phyloP scores from a whole-genome alignment of 2,888 invertebrate species.

The Eutolmus rufibarbis region DNA sequence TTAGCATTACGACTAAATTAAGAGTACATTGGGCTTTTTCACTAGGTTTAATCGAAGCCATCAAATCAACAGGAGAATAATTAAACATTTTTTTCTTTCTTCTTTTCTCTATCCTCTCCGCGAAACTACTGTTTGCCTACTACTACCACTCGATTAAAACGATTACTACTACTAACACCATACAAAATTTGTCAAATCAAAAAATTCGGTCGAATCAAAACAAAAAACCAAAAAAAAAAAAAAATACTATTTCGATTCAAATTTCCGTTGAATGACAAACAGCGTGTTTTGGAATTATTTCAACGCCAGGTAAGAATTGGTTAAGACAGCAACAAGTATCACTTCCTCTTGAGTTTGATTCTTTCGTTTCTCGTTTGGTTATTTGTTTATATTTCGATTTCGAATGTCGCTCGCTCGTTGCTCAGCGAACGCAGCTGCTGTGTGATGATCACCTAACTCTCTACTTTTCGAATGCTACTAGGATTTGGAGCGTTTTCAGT shows the following conservation, averaged over 20 bases:
- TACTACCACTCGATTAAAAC: slow-evolving; percentile 47
- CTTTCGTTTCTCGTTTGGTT: neutral
- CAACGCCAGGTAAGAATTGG: slow-evolving; percentile 91
- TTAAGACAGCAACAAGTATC: slow-evolving; percentile 50
- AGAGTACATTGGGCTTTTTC: slow-evolving; percentile 21
- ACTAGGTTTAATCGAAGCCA: slow-evolving; percentile 40
- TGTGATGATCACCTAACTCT: slow-evolving; percentile 12
- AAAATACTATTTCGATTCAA: slow-evolving; percentile 48
- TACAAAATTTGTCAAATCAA: neutral
- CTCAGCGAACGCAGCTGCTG: neutral
- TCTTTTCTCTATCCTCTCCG: slow-evolving; percentile 50
- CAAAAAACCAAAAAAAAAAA: neutral
- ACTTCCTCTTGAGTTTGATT: neutral
- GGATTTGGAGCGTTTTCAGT: neutral
- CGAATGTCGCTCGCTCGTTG: neutral
- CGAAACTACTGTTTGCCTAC: slow-evolving; percentile 48
- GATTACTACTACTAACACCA: slow-evolving; percentile 36
- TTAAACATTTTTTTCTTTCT: slow-evolving; percentile 48
- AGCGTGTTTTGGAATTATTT: slow-evolving; percentile 99
- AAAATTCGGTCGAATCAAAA: slow-evolving; percentile 17
- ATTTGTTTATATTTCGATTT: slow-evolving; percentile 2
- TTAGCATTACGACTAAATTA: neutral
- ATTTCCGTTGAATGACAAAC: slow-evolving; percentile 57
- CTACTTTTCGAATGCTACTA: slow-evolving; percentile 23
- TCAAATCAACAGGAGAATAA: slow-evolving; percentile 39